These are phyloP conservation scores for Florisuga fusca DNA, from an alignment of 2,797 vertebrate species.

Conservation along the genomic window DNA sequence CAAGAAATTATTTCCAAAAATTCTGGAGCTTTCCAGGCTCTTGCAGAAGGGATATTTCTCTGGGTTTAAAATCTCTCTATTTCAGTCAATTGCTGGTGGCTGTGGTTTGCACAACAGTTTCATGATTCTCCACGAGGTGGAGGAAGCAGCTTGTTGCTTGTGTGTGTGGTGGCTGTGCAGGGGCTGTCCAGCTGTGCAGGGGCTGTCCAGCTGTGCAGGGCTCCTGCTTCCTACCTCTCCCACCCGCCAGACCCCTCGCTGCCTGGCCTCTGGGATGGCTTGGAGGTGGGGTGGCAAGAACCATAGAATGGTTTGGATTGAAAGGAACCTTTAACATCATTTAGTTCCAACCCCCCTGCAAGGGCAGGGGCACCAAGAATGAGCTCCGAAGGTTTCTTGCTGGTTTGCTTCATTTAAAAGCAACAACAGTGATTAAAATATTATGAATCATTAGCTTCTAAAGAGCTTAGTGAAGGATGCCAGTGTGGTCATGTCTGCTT, in stretches of 20 bases:
- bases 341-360: too few species aligned
- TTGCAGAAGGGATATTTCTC: not conserved
- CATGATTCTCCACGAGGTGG: slow-evolving; percentile 51
- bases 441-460: rapidly evolving
- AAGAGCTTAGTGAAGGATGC: not conserved
- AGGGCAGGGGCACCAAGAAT: not conserved
- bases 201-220: not conserved
- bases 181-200: not conserved
- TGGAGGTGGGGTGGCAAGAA: too few species aligned
- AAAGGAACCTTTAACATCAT: too few species aligned
- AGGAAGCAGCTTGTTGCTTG: not conserved
- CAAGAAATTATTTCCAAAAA: not conserved
- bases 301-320: too few species aligned
- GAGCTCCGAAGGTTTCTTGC: not conserved
- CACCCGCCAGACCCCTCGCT: too few species aligned
- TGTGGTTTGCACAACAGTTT: not conserved
- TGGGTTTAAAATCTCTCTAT: not conserved
- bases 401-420: not conserved
- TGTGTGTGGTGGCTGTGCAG: not conserved
- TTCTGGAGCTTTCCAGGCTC: not conserved
- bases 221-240: not conserved
- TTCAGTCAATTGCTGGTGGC: rapidly evolving
- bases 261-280: rapidly evolving
- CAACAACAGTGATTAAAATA: rapidly evolving
- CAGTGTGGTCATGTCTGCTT: rapidly evolving